Percentiles rank a stretch among this genome's conserved stretches.
Evolutionary conservation across 2,113 vertebrate species (phyloP).

Genomic region (Empidonax traillii): DNA sequence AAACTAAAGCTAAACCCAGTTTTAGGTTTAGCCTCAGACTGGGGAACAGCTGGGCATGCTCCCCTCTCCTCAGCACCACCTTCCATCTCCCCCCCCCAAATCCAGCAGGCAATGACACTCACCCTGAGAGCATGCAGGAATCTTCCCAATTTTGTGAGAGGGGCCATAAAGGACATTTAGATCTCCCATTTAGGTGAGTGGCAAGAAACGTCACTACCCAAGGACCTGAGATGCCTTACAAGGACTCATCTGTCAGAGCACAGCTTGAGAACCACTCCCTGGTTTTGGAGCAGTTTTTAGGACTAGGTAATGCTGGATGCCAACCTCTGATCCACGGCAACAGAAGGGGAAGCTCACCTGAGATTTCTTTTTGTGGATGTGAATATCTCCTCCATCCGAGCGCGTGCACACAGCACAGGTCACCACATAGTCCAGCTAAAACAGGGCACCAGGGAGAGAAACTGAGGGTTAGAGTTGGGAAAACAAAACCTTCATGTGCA

Average conservation of each 20-base stretch:
- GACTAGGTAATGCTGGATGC: background rate
- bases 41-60: background rate
- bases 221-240: background rate
- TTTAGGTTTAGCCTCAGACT: background rate
- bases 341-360: conserved; percentile 79
- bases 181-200: background rate
- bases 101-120: background rate
- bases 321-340: background rate
- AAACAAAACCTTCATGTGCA: background rate
- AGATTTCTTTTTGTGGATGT: conserved; percentile 96
- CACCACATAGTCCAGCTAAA: conserved; percentile 94
- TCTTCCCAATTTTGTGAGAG: background rate
- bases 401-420: conserved; percentile 98
- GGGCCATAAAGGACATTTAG: background rate
- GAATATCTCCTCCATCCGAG: conserved; percentile 93
- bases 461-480: background rate
- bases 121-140: background rate
- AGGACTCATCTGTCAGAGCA: background rate
- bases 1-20: background rate
- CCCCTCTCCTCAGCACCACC: background rate
- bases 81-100: background rate
- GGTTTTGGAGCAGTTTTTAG: background rate
- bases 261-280: background rate
- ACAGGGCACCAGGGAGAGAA: background rate
- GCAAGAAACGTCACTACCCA: background rate